Evolutionary conservation across 2,113 vertebrate genomes (phyloP), one percentile per base, ranked within the genome.

Genomic region (Odontophorus gujanensis): DNA sequence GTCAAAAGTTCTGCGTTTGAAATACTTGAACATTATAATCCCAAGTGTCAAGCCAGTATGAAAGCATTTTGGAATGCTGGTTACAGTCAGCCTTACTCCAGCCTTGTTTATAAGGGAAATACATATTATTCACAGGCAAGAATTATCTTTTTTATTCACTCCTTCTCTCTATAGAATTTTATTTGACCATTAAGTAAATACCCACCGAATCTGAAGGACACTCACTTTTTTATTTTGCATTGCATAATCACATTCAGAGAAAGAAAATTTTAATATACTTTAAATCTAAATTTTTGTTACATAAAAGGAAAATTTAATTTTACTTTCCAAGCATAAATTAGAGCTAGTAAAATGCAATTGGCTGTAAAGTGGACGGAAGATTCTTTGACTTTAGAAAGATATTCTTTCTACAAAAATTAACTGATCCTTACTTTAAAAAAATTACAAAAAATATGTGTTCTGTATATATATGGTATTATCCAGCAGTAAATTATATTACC

Each of bases 1-100:
- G 38, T 26, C 65, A 67, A 11, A 75, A 81, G n/a, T 83, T 83
- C 66, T 71, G 59, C 72, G 92, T 96, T 97, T 96, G 81, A 97
- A 96, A 94, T 88, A 90, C 81, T 93, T 94, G 76, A 85, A 67
- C 75, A 93, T 84, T 84, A 92, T 68, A 85, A 95, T 91, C 86
- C 62, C 78, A 48, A 86, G 42, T 69, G 95, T 94, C 91, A 58
- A 87, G 62, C 90, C 96, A 88, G 71, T 95, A 93, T 95, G 94
- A 97, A 95, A 92, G 85, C n/a, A 86, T 96, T 97, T 97, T 96
- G 97, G 97, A 97, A 97, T 96, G 92, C 88, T 98, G 90, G 96
- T 97, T 97, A 98, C 95, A 97, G 97, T 61, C 17, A 95, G 61
- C 50, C 25, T 55, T 61, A 20, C 18, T 51, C 7, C 3, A 1